Conservation (phyloP, 2,113 vertebrate species). For the Pogona vitticeps region DNA sequence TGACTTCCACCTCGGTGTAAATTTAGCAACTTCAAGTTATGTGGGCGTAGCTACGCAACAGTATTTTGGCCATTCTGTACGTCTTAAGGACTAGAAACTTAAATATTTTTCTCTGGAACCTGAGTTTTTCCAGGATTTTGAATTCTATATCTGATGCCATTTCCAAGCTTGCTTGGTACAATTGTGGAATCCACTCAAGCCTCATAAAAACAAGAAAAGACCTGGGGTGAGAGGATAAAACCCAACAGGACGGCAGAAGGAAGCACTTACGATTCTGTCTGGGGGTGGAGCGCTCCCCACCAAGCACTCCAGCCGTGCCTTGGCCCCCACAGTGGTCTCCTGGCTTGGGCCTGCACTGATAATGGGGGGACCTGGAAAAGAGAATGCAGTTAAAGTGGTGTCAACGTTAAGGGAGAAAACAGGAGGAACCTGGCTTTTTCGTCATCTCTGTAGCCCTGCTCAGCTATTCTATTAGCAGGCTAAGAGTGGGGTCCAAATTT, state of each 20-base stretch:
- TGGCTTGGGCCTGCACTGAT: conserved; percentile 83
- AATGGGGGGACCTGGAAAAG: conserved; percentile 82
- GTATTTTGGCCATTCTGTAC: too few species aligned
- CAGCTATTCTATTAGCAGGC: neutral
- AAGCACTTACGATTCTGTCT: conserved; percentile 86
- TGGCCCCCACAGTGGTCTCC: conserved; percentile 84
- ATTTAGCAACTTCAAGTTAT: too few species aligned
- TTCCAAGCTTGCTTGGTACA: neutral
- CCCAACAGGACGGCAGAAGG: neutral
- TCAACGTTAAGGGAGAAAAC: too few species aligned
- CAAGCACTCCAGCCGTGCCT: conserved; percentile 87
- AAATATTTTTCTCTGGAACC: neutral
- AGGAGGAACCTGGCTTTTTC: neutral
- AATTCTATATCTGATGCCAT: neutral
- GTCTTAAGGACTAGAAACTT: neutral
- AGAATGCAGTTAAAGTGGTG: neutral
- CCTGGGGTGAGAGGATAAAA: neutral
- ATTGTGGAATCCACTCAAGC: neutral
- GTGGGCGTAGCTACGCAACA: too few species aligned
- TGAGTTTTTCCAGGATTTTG: neutral
- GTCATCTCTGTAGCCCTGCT: neutral
- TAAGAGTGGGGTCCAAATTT: neutral
- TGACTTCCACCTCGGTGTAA: too few species aligned
- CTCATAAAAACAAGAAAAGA: too few species aligned
- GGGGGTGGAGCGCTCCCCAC: conserved; percentile 86